These are phyloP conservation scores for Ptychadena robeensis DNA, from an alignment of 2,797 vertebrate species.

Conservation along the genomic window DNA sequence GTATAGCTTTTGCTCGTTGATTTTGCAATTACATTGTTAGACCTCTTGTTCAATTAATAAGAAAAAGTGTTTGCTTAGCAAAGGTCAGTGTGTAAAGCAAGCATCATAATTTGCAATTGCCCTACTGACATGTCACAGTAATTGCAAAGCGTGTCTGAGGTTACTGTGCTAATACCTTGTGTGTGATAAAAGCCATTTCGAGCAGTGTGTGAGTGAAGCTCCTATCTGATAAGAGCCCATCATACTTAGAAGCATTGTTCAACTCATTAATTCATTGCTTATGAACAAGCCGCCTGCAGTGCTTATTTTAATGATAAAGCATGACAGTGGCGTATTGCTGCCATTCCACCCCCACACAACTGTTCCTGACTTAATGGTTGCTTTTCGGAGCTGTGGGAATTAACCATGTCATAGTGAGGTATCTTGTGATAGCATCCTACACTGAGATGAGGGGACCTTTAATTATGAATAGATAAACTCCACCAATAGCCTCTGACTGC, in stretches of 20 bases:
- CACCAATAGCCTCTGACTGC: slow-evolving; percentile 53
- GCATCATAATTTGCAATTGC: not conserved
- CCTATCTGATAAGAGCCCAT: not conserved
- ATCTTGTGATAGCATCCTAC: slow-evolving; percentile 61
- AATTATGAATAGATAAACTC: slow-evolving; percentile 31
- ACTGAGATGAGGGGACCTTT: slow-evolving; percentile 32
- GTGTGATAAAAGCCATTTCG: slow-evolving; percentile 4
- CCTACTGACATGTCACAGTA: not conserved
- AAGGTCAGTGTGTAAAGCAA: slow-evolving; percentile 2
- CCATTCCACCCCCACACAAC: slow-evolving; percentile 60
- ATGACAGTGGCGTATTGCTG: slow-evolving; percentile 64
- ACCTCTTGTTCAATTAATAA: not conserved
- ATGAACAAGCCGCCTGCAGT: slow-evolving; percentile 47
- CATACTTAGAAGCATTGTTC: slow-evolving; percentile 40
- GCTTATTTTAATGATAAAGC: slow-evolving; percentile 57
- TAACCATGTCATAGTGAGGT: slow-evolving; percentile 28
- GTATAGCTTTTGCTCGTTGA: not conserved
- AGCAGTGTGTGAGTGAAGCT: not conserved
- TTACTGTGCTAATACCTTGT: not conserved
- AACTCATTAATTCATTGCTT: slow-evolving; percentile 56
- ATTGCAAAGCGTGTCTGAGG: slow-evolving; percentile 11
- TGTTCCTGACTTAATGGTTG: slow-evolving; percentile 65
- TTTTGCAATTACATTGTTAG: not conserved
- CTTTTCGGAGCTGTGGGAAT: slow-evolving; percentile 66
- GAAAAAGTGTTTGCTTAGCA: not conserved